These are phyloP conservation scores for Allenopithecus nigroviridis DNA, from an alignment of 2,797 vertebrate genomes.

Conservation along the genomic window DNA sequence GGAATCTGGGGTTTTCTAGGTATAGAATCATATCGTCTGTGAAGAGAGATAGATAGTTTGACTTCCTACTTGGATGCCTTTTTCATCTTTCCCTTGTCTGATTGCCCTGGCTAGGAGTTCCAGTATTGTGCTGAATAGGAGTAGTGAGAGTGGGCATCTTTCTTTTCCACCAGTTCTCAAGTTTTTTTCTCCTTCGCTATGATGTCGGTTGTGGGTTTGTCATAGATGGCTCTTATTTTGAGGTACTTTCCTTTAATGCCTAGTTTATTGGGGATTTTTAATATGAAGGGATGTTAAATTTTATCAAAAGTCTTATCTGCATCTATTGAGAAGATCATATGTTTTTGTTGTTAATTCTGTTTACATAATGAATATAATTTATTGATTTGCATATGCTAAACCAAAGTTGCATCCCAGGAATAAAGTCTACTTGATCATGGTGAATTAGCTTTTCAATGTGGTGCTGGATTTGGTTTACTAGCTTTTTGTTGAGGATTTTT, in stretches of 20 bases:
- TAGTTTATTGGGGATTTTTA: neutral
- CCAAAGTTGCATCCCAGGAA: neutral
- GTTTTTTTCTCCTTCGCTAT: neutral
- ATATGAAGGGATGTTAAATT: neutral
- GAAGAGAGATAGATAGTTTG: neutral
- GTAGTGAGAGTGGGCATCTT: neutral
- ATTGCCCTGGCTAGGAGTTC: neutral
- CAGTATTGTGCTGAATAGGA: neutral
- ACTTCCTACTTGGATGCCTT: neutral
- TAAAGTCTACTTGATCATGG: neutral
- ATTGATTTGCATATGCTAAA: neutral
- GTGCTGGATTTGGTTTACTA: neutral
- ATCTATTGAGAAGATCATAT: neutral
- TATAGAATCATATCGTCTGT: neutral
- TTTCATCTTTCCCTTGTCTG: neutral
- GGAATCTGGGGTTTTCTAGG: neutral
- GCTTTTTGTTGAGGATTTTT: neutral
- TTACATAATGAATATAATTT: neutral
- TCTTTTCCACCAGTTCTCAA: neutral
- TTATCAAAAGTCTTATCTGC: neutral
- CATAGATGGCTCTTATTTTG: neutral
- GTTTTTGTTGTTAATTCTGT: neutral
- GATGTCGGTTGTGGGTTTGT: neutral
- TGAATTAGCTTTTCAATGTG: neutral
- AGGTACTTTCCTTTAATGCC: neutral